These are phyloP conservation scores for Parnassius orleans DNA, from an alignment of 2,888 invertebrate species.

Conservation along the genomic window DNA sequence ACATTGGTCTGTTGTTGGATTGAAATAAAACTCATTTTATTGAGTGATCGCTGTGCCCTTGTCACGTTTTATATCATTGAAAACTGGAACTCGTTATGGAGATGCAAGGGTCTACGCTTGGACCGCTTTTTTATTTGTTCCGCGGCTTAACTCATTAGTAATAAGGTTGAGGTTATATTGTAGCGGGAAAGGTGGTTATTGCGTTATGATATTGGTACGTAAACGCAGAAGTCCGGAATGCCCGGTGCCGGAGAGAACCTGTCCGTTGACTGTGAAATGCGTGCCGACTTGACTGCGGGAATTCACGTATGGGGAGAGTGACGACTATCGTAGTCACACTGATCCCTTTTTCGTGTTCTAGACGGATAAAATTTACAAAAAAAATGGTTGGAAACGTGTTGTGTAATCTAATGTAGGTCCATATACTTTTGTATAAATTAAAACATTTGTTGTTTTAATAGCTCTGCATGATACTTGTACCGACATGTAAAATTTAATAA, in stretches of 20 bases:
- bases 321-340: constrained; percentile 30
- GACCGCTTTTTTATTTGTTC: constrained; percentile 40
- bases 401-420: no score
- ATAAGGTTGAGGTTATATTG: constrained; percentile 51
- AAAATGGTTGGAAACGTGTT: no score
- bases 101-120: constrained; percentile 53
- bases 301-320: constrained; percentile 59
- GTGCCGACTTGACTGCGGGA: constrained; percentile 62
- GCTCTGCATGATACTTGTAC: no score
- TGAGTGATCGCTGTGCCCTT: constrained; percentile 65
- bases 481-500: no score
- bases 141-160: constrained; percentile 51
- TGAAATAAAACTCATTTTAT: constrained; percentile 74
- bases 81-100: constrained; percentile 53
- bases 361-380: no score
- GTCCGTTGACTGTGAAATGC: constrained; percentile 57
- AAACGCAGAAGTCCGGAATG: constrained; percentile 62
- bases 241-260: constrained; percentile 67
- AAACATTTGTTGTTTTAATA: no score
- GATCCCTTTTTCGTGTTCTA: no score
- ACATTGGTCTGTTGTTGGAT: constrained; percentile 69
- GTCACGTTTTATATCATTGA: constrained; percentile 70
- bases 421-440: no score
- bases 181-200: constrained; percentile 38
- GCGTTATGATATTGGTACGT: constrained; percentile 35